These are phyloP conservation scores for Clostera curtula DNA, from an alignment of 2,888 invertebrate genomes.

Conservation along the genomic window DNA sequence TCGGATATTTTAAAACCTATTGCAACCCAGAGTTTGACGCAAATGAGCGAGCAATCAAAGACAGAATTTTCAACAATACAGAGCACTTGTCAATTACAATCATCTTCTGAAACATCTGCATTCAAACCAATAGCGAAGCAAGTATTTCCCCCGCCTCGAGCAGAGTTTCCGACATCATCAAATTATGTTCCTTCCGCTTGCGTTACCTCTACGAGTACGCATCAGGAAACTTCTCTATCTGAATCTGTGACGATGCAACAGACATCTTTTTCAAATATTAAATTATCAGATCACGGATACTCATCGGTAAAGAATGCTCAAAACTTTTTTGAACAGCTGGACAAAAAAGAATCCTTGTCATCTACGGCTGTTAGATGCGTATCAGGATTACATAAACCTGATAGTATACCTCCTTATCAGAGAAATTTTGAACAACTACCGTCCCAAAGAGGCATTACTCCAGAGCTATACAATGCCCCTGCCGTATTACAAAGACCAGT, in stretches of 20 bases:
- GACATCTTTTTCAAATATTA: slow-evolving; percentile 34
- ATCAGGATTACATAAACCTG: slow-evolving; percentile 77
- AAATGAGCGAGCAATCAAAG: slow-evolving; percentile 36
- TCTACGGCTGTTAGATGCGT: slow-evolving; percentile 50
- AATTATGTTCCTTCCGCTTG: slow-evolving; percentile 53
- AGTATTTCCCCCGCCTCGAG: slow-evolving; percentile 51
- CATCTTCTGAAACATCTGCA: slow-evolving; percentile 56
- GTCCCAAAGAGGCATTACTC: slow-evolving; percentile 74
- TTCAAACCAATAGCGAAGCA: slow-evolving; percentile 67
- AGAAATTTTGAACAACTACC: slow-evolving; percentile 75
- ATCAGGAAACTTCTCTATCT: slow-evolving; percentile 39
- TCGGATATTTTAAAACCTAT: slow-evolving; percentile 49
- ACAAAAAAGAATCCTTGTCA: slow-evolving; percentile 50
- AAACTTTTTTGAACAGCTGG: slow-evolving; percentile 56
- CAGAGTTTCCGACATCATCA: slow-evolving; percentile 44
- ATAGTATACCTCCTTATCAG: slow-evolving; percentile 78
- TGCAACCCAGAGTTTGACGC: slow-evolving; percentile 45
- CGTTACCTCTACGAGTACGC: slow-evolving; percentile 39
- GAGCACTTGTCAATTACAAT: slow-evolving; percentile 53
- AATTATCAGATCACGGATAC: slow-evolving; percentile 38
- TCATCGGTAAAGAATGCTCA: slow-evolving; percentile 56
- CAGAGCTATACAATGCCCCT: slow-evolving; percentile 64
- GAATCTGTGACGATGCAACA: slow-evolving; percentile 43
- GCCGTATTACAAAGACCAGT: slow-evolving; percentile 57
- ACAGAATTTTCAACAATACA: slow-evolving; percentile 51